Conservation (phyloP, 2,113 vertebrate species). For the Geococcyx californianus region DNA sequence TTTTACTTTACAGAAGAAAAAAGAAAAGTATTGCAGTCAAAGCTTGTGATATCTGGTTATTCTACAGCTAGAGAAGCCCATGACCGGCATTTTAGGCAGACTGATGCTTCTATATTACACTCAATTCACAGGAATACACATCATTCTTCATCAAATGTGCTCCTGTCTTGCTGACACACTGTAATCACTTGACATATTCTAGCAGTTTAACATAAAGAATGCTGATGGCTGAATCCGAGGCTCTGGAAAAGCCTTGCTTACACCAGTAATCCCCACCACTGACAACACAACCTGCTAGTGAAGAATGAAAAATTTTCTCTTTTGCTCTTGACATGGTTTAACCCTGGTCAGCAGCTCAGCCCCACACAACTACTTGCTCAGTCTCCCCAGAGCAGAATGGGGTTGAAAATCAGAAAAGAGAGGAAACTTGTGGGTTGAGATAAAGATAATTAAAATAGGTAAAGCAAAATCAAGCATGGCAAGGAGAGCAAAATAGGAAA, state of each 20-base stretch:
- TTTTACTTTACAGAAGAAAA: neutral
- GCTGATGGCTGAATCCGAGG: neutral
- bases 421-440: neutral
- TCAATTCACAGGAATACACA: neutral
- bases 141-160: neutral
- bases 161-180: neutral
- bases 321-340: neutral
- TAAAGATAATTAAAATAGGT: neutral
- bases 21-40: neutral
- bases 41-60: neutral
- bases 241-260: neutral
- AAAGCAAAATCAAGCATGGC: neutral
- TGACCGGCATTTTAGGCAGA: neutral
- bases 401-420: neutral
- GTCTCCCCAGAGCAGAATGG: neutral
- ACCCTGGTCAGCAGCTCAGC: neutral
- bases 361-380: neutral
- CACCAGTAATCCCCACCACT: neutral
- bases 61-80: neutral
- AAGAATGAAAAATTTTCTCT: neutral
- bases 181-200: neutral
- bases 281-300: neutral
- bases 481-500: neutral
- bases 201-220: neutral
- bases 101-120: neutral